phyloP scores from a whole-genome alignment of 2,113 vertebrate species.

The Dermatemys mawii region DNA sequence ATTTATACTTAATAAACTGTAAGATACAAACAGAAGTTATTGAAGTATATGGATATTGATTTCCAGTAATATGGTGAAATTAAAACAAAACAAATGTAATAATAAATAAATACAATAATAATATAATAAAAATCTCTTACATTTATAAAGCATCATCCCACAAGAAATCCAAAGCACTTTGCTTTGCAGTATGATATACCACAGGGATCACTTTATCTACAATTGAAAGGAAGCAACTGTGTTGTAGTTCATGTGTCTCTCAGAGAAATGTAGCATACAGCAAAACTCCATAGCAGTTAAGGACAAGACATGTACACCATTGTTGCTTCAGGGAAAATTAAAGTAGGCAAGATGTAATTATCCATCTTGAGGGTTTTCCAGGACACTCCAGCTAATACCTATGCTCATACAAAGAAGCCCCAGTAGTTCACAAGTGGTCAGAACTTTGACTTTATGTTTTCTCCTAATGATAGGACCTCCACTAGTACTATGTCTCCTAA shows the following conservation, averaged over 20 bases:
- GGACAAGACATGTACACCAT: not conserved
- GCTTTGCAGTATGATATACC: not conserved
- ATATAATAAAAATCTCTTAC: conserved; percentile 18
- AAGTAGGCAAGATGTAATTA: not conserved
- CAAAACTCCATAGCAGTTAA: not conserved
- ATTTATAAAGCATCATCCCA: not conserved
- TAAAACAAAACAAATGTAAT: conserved; percentile 26
- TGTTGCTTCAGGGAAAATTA: not conserved
- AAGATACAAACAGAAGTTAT: conserved; percentile 34
- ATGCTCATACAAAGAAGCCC: not conserved
- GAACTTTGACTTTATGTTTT: not conserved
- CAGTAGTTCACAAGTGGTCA: rapidly evolving
- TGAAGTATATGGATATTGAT: conserved; percentile 44
- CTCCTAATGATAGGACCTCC: conserved; percentile 21
- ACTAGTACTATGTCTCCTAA: not conserved
- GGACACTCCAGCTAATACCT: not conserved
- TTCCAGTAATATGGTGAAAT: conserved; percentile 26
- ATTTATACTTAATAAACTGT: conserved; percentile 37
- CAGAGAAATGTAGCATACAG: not conserved
- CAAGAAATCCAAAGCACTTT: conserved; percentile 13
- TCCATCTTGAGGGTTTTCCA: not conserved
- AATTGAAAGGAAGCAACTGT: not conserved
- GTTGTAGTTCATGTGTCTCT: not conserved
- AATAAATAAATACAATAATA: not conserved
- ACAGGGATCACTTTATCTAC: rapidly evolving